These are phyloP conservation scores for Drosophila bocqueti DNA, from an alignment of 1,140 invertebrate genomes.

Conservation along the genomic window DNA sequence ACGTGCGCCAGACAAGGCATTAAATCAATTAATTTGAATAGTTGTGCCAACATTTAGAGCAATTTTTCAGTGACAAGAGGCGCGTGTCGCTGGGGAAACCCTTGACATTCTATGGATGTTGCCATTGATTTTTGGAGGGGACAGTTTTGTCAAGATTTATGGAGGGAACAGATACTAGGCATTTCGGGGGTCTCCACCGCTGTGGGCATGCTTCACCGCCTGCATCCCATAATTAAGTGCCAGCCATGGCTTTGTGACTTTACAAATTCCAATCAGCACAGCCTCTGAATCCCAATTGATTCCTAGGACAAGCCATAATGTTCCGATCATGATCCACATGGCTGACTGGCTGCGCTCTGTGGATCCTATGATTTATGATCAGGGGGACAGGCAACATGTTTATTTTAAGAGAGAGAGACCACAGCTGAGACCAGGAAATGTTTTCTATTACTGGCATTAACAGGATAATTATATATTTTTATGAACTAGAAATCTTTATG, in stretches of 20 bases:
- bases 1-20: constrained; percentile 40
- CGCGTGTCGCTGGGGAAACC: constrained; percentile 32
- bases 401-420: constrained; percentile 4
- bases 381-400: constrained; percentile 17
- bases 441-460: background rate
- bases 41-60: constrained; percentile 75
- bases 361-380: constrained; percentile 70
- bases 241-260: constrained; percentile 78
- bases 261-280: constrained; percentile 76
- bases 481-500: background rate
- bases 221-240: constrained; percentile 75
- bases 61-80: constrained; percentile 72
- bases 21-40: constrained; percentile 83
- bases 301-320: constrained; percentile 50
- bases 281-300: constrained; percentile 38
- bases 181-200: background rate
- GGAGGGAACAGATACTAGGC: constrained; percentile 4
- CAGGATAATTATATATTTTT: background rate
- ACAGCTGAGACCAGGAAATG: constrained; percentile 8
- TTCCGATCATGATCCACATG: constrained; percentile 49
- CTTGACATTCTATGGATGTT: constrained; percentile 33
- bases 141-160: constrained; percentile 65
- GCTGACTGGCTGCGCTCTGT: constrained; percentile 25
- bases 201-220: constrained; percentile 66
- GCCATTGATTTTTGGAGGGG: constrained; percentile 21